Evolutionary conservation across 2,113 vertebrate species (phyloP).

Genomic region (Triplophysa dalaica): DNA sequence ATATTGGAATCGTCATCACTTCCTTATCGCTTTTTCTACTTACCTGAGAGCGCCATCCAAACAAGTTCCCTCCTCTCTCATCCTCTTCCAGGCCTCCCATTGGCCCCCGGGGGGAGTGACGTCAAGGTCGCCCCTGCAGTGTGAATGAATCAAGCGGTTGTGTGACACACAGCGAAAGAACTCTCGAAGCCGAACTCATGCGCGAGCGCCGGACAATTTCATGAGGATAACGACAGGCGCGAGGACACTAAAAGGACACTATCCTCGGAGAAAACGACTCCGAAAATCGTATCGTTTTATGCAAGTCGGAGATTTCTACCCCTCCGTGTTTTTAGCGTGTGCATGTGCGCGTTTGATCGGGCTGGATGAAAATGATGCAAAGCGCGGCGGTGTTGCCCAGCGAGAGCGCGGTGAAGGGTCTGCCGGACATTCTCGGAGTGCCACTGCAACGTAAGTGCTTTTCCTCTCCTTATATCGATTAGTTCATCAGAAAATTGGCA

Average conservation of each 20-base stretch:
- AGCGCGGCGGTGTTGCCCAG: slow-evolving; percentile 88
- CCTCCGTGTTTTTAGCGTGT: slow-evolving; percentile 44
- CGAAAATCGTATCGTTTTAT: background rate
- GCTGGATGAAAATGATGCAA: slow-evolving; percentile 92
- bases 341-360: slow-evolving; percentile 65
- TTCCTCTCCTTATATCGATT: slow-evolving; percentile 56
- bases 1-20: slow-evolving; percentile 50
- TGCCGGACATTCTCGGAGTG: slow-evolving; percentile 95
- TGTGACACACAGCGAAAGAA: slow-evolving; percentile 72
- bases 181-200: slow-evolving; percentile 44
- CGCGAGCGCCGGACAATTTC: slow-evolving; percentile 37
- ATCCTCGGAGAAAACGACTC: slow-evolving; percentile 8
- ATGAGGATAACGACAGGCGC: slow-evolving; percentile 38
- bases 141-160: slow-evolving; percentile 88
- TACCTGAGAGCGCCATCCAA: background rate
- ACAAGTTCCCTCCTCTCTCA: slow-evolving; percentile 45
- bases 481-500: slow-evolving; percentile 60
- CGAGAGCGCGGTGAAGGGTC: slow-evolving; percentile 93
- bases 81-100: slow-evolving; percentile 61
- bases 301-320: slow-evolving; percentile 29
- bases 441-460: slow-evolving; percentile 95
- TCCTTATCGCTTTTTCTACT: background rate
- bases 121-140: slow-evolving; percentile 89
- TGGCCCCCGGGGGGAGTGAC: slow-evolving; percentile 76
- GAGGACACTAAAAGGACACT: slow-evolving; percentile 33